Evolutionary conservation across 2,797 vertebrate genomes (phyloP), one percentile per base, ranked within the genome.

Genomic region (Cetoscarus ocellatus): DNA sequence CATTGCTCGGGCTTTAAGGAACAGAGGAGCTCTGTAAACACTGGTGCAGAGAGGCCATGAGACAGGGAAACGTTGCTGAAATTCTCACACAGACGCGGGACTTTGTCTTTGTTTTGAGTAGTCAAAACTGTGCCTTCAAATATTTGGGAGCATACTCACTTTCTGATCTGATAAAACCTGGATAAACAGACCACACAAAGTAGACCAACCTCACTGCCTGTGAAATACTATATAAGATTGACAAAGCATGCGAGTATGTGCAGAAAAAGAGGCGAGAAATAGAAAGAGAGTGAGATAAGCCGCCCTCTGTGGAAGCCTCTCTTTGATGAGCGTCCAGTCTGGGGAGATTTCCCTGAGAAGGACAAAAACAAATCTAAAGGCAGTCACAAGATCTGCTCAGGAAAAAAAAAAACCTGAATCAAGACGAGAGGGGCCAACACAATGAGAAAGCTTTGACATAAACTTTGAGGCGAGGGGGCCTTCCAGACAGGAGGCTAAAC

Each of bases 401-500:
- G 72, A 84, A 68, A 66, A 77, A 86, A 82, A 75, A 79, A 82
- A 75, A 79, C 55, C 67, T 80, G 85, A 92, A 86, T 90, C 85
- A 77, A 85, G 84, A 88, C 81, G 82, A 89, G 88, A 89, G 70
- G 19, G 78, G 77, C 67, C 77, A 61, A 80, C 77, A 91, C 89
- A 93, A 94, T 91, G 74, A 90, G 79, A 83, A 76, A 83, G 86
- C 88, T 88, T 88, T 92, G 90, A 91, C 91, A 91, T 88, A 85
- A 90, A 92, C 89, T 87, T 77, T 73, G 85, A 90, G 87, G 88
- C 76, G 48, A 92, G 70, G 84, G 86, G 85, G 86, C 88, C 92
- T 92, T 88, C 88, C 90, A 95, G 93, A 93, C 91, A 74, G 90
- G 89, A 92, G 91, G 90, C 91, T 90, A 91, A 94, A 94, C 93